phyloP scores from a whole-genome alignment of 2,797 vertebrate genomes.

The Arvicola amphibius region DNA sequence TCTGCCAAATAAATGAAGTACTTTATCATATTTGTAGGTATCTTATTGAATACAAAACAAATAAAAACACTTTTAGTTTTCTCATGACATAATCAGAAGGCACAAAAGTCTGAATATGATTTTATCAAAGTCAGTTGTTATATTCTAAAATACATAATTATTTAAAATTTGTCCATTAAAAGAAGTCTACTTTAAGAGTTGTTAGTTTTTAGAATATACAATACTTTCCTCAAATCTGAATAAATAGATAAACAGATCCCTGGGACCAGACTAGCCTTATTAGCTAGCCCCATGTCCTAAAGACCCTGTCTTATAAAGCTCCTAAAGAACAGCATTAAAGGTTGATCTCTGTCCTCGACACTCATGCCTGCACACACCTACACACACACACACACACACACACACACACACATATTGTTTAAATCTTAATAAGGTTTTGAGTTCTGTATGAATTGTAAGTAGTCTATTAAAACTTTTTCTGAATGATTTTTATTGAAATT shows the following conservation, averaged over 20 bases:
- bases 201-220: constrained; percentile 3
- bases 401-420: background rate
- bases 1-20: constrained; percentile 13
- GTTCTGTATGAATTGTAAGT: background rate
- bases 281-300: background rate
- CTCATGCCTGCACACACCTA: background rate
- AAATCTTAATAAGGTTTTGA: constrained; percentile 20
- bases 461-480: constrained; percentile 36
- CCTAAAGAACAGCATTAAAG: background rate
- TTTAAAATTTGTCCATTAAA: background rate
- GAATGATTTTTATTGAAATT: background rate
- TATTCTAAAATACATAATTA: constrained; percentile 44
- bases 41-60: constrained; percentile 25
- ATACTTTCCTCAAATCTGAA: background rate
- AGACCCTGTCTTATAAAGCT: background rate
- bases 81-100: constrained; percentile 42
- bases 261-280: background rate
- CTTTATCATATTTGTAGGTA: constrained; percentile 44
- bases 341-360: background rate
- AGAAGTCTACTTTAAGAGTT: constrained; percentile 58
- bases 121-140: constrained; percentile 42
- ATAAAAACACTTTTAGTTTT: constrained; percentile 34
- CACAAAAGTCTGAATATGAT: constrained; percentile 42
- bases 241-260: background rate
- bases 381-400: background rate